Conservation (phyloP, 1,140 invertebrate genomes). For the Diploscapter pachys region DNA sequence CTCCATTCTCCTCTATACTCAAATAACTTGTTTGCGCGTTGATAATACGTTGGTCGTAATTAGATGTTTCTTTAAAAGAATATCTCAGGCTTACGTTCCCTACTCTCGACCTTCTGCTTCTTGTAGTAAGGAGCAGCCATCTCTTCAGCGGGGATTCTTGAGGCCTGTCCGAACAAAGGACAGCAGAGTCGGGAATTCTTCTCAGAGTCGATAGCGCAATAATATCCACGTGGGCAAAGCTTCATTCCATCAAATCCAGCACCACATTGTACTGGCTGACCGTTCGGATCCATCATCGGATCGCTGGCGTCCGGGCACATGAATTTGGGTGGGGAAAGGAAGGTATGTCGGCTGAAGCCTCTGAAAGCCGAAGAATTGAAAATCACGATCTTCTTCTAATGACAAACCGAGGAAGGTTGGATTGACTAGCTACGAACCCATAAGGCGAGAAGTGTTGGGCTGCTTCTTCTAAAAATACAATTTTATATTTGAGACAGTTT, state of each 20-base stretch:
- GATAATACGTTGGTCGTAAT: no score
- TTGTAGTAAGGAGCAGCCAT: constrained; percentile 46
- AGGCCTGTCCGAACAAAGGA: constrained; percentile 39
- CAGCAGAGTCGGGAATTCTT: constrained; percentile 48
- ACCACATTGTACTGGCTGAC: constrained; percentile 45
- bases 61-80: no score
- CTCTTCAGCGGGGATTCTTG: constrained; percentile 40
- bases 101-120: no score
- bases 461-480: no score
- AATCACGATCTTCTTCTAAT: no score
- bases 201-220: constrained; percentile 53
- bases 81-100: no score
- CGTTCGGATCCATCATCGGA: constrained; percentile 40
- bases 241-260: constrained; percentile 52
- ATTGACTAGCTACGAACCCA: constrained; percentile 17
- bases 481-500: no score
- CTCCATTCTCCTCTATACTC: no score
- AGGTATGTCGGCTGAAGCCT: constrained; percentile 20
- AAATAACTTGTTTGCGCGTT: no score
- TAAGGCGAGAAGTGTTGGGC: neutral
- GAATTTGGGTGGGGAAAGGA: constrained; percentile 29
- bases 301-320: constrained; percentile 58
- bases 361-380: no score
- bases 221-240: constrained; percentile 53
- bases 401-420: constrained; percentile 7